Evolutionary conservation across 2,797 vertebrate genomes (phyloP), one percentile per base, ranked within the genome.

Genomic region (Bufotes viridis): DNA sequence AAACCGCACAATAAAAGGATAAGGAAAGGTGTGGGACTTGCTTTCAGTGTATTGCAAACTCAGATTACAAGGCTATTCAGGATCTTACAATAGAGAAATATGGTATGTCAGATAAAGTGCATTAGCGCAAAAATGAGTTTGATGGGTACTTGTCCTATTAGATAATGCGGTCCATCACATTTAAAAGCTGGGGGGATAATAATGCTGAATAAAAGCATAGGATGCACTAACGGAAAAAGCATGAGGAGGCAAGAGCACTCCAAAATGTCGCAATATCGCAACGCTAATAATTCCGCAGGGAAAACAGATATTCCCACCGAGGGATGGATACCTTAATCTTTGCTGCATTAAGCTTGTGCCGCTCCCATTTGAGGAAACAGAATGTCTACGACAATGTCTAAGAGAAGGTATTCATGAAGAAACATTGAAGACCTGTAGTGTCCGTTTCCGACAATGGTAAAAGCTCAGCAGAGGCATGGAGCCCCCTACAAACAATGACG

Each of bases 91-190:
- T 69, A 79, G 63, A 81, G 34, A 42, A 70, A 79, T 80, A 63
- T 82, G 86, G 70, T 80, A 63, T 82, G 86, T 81, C 86, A 76
- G 70, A 78, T 82, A 26, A 49, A 78, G 79, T 87, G 79, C 86
- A 82, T 87, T 87, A 82, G 69, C 69, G 22, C 69, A 75, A 58
- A 76, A 78, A 82, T 75, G 78, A 17, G 57, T 60, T 87, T 87
- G 79, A 82, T 76, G 58, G 70, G 49, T 87, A 76, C 79, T 82
- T 61, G 67, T 82, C 69, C 86, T 87, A 87, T 87, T 82, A 67
- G 82, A 49, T 87, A 87, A 82, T 76, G 69, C 78, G 86, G 69
- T 76, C 86, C 86, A 87, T 87, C 82, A 87, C 86, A 82, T 87
- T 69, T 76, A 82, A 82, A 81, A 87, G 86, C 86, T 82, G 6